Evolutionary conservation across 2,888 invertebrate species (phyloP), one percentile per base, ranked within the genome.

Genomic region (Deilephila elpenor): DNA sequence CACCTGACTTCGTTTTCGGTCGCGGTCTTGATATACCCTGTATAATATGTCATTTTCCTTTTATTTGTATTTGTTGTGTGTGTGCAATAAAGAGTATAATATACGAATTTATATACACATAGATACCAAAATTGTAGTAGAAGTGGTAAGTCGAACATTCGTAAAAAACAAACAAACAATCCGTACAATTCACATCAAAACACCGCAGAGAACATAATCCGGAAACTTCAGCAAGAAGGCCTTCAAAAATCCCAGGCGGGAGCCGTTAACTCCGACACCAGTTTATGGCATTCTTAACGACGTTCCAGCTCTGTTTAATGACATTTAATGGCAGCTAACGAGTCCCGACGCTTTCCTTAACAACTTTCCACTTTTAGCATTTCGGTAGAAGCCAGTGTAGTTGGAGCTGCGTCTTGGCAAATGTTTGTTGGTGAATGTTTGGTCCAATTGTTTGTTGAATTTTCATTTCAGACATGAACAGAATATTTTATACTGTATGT

Each of bases 311-410:
- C 80, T 76, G 83, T 84, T 87, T 92, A 92, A 93, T 90, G 90
- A 83, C 86, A 81, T 80, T 84, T 87, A 91, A 92, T 90, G 91
- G 88, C 84, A 82, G 81, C 78, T 78, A 88, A 89, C 84, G 89
- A 88, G 86, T 86, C 84, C 82, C 82, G 76, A 77, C 73, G 85
- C 82, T 86, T 84, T 81, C 80, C 81, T 87, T 86, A 83, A 85
- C 87, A 86, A 85, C 88, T 88, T 88, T 71, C 77, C 80, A 84
- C 86, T 87, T 84, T 83, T 71, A 62, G 70, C 62, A 61, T 73
- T 25, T 19, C 44, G 37, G 8, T 34, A 4, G 59, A 25, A n/a
- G 51, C 73, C 72, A 73, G 67, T 67, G 56, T 59, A 32, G 5
- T 37, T 29, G 34, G 72, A 67, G 25, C 72, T 56, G 2, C 19